Conservation (phyloP, 2,113 vertebrate genomes). For the Vimba vimba region DNA sequence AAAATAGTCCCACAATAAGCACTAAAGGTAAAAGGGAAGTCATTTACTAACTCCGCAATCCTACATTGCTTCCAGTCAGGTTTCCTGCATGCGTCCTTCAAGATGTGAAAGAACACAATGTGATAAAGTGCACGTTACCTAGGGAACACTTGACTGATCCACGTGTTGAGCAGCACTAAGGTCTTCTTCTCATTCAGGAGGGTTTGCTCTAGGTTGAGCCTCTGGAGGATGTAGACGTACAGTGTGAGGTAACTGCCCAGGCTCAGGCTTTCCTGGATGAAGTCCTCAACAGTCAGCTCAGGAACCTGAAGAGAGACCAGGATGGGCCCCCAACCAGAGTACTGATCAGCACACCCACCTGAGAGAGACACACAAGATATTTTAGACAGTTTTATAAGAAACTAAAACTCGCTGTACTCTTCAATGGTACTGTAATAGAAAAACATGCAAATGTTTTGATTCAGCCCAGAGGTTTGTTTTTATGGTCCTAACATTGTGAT, state of each 20-base stretch:
- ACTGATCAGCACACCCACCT: slow-evolving; percentile 75
- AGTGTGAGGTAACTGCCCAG: slow-evolving; percentile 93
- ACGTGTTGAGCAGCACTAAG: slow-evolving; percentile 85
- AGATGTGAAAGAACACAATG: not conserved
- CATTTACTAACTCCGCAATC: not conserved
- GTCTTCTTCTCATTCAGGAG: slow-evolving; percentile 86
- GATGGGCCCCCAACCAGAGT: slow-evolving; percentile 91
- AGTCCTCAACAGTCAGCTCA: slow-evolving; percentile 93
- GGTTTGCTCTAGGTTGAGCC: slow-evolving; percentile 88
- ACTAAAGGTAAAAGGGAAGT: not conserved
- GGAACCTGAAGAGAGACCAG: slow-evolving; percentile 94
- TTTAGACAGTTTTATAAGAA: not conserved
- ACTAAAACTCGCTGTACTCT: not conserved
- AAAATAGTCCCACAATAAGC: not conserved
- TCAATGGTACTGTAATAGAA: not conserved
- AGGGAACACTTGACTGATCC: slow-evolving; percentile 89
- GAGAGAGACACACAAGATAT: slow-evolving; percentile 47
- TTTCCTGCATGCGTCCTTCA: not conserved
- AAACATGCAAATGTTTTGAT: slow-evolving; percentile 16
- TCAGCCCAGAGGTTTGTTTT: not conserved
- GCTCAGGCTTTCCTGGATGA: slow-evolving; percentile 90
- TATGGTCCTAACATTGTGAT: not conserved
- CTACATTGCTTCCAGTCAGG: not conserved
- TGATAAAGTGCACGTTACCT: slow-evolving; percentile 71
- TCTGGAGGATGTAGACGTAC: slow-evolving; percentile 90